phyloP scores from a whole-genome alignment of 2,888 invertebrate species.

The Fragum fragum region DNA sequence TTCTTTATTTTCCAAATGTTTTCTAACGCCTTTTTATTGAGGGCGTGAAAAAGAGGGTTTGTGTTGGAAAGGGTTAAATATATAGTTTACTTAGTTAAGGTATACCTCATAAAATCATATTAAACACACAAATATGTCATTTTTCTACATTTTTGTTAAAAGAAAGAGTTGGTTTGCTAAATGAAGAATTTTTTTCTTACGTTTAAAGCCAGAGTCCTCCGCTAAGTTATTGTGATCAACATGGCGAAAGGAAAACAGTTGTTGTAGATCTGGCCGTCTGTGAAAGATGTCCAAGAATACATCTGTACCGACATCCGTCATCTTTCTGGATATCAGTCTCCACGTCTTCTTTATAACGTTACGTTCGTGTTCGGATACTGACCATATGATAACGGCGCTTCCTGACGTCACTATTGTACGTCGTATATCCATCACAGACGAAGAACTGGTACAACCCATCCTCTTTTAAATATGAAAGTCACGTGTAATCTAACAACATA shows the following conservation, averaged over 20 bases:
- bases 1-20: too few species aligned
- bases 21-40: too few species aligned
- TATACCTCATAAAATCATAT: too few species aligned
- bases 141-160: too few species aligned
- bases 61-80: too few species aligned
- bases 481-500: too few species aligned
- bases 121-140: too few species aligned
- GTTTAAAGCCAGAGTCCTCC: constrained; percentile 7
- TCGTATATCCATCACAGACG: constrained; percentile 2
- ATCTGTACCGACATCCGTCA: background rate
- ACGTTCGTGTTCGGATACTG: background rate
- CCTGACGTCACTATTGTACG: background rate
- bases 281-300: constrained; percentile 2
- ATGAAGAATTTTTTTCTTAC: too few species aligned
- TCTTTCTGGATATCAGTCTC: background rate
- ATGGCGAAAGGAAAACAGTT: background rate
- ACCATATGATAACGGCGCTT: background rate
- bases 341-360: background rate
- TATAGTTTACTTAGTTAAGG: too few species aligned
- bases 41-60: too few species aligned
- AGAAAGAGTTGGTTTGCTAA: too few species aligned
- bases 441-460: constrained; percentile 17
- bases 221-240: background rate
- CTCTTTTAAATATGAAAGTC: too few species aligned
- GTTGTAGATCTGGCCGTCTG: constrained; percentile 7